phyloP scores from a whole-genome alignment of 1,140 invertebrate species.

The Rhyzopertha dominica region DNA sequence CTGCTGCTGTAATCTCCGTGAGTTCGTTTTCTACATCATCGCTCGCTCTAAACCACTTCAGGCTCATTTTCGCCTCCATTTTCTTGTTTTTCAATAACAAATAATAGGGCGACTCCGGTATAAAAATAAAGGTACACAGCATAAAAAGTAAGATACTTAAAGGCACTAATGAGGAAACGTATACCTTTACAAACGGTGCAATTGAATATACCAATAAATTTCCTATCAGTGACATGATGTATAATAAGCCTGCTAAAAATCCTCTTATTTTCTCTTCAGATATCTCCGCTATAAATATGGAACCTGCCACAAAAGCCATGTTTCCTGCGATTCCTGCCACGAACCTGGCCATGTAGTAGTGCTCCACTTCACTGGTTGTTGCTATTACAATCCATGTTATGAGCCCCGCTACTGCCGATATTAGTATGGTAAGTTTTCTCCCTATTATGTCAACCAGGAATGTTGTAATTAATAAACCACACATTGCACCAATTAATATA shows the following conservation, averaged over 20 bases:
- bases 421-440: constrained; percentile 52
- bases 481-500: constrained; percentile 56
- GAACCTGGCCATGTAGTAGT: constrained; percentile 48
- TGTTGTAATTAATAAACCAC: constrained; percentile 53
- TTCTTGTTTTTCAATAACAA: constrained; percentile 36
- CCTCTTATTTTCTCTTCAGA: constrained; percentile 32
- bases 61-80: constrained; percentile 48
- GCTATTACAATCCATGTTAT: constrained; percentile 56
- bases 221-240: constrained; percentile 29
- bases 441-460: constrained; percentile 55
- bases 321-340: constrained; percentile 25
- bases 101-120: constrained; percentile 39
- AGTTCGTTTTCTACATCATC: constrained; percentile 45
- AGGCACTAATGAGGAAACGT: too few relatives aligned
- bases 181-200: constrained; percentile 23
- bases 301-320: constrained; percentile 24
- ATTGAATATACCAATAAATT: constrained; percentile 28
- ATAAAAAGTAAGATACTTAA: too few relatives aligned
- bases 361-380: constrained; percentile 39
- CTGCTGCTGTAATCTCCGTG: constrained; percentile 42
- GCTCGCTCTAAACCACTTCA: constrained; percentile 52
- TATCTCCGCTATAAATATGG: constrained; percentile 34
- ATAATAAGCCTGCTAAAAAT: constrained; percentile 24
- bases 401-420: constrained; percentile 52
- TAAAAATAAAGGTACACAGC: constrained; percentile 32